Base-by-base conservation (phyloP, 2,113 vertebrate species). In the Oncorhynchus tshawytscha region DNA sequence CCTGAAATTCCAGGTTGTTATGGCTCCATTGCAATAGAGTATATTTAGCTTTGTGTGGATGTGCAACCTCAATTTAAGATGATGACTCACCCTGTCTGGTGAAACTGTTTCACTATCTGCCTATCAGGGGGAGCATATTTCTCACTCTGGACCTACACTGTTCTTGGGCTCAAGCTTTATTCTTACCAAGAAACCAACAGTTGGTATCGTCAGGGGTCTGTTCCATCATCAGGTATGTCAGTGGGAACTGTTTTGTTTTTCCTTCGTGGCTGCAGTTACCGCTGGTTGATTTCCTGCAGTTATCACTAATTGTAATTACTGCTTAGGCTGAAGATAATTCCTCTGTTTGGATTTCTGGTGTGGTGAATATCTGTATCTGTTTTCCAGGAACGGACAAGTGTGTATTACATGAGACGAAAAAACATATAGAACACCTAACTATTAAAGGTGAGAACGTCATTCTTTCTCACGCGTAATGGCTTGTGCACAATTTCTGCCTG, bases 91-190 rank as follows among this genome's bases (percentile, higher is more conserved):
- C 8, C 34, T 9, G 34, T 39, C 34, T 39, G 34, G 39, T 39
- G 7, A 39, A 39, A 11, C 39, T 45, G 39, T 45, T 27, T 15
- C 39, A 31, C 64, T 22, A 12, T 76, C 34, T 72, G 60, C 80
- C 74, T 86, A 16, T 0, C 72, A 85, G 84, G 2, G 77, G 85
- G 83, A 39, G 78, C 83, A 11, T 74, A 89, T 48, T 11, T 92
- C 65, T 84, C 68, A 51, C 72, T 88, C 39, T 83, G 77, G 76
- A 76, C 79, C 62, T 78, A 72, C 75, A 79, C 75, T 9, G 69
- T 79, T 64, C 67, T 80, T 18, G 71, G 78, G 24, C 84, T 91
- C 68, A 91, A 88, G 39, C 77, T 91, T 7, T 82, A 91, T 69
- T 91, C 69, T 5, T 88, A 73, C 70, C 83, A 39, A 29, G 81